Evolutionary conservation across 2,113 vertebrate genomes (phyloP).

Genomic region (Semnopithecus entellus): DNA sequence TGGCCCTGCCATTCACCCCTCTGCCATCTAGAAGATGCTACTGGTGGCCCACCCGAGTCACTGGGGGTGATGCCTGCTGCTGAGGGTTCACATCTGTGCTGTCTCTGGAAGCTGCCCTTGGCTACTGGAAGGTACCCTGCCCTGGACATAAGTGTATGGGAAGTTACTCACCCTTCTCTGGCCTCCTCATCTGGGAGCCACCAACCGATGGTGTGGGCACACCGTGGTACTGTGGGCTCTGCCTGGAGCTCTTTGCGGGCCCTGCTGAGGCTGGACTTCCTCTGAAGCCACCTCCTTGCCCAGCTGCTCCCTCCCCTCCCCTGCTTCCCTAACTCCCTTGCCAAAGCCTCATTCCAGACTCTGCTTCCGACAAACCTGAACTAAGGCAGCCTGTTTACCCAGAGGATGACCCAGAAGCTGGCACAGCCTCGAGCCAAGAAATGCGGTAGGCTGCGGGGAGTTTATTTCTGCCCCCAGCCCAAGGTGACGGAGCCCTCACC

Average conservation of each 20-base stretch:
- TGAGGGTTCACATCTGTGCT: neutral
- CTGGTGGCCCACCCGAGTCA: neutral
- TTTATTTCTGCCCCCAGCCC: slow-evolving; percentile 41
- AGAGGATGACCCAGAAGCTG: slow-evolving; percentile 5
- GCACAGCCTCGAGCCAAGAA: neutral
- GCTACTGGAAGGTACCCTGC: neutral
- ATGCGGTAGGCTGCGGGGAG: neutral
- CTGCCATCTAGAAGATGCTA: neutral
- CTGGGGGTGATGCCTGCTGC: neutral
- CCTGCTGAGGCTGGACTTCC: neutral
- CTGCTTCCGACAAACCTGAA: neutral
- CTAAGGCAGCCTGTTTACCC: neutral
- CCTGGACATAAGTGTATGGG: neutral
- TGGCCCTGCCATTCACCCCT: neutral
- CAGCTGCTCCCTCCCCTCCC: neutral
- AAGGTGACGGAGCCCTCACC: neutral
- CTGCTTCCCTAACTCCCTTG: neutral
- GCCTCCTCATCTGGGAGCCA: neutral
- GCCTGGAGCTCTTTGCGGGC: fast-evolving
- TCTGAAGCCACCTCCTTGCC: neutral
- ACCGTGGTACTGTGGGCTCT: no score
- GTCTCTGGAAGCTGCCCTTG: neutral
- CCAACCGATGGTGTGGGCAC: neutral
- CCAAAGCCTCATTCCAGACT: neutral
- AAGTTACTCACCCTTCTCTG: neutral